These are phyloP conservation scores for Gephyroberyx darwinii DNA, from an alignment of 2,797 vertebrate species.

Conservation along the genomic window DNA sequence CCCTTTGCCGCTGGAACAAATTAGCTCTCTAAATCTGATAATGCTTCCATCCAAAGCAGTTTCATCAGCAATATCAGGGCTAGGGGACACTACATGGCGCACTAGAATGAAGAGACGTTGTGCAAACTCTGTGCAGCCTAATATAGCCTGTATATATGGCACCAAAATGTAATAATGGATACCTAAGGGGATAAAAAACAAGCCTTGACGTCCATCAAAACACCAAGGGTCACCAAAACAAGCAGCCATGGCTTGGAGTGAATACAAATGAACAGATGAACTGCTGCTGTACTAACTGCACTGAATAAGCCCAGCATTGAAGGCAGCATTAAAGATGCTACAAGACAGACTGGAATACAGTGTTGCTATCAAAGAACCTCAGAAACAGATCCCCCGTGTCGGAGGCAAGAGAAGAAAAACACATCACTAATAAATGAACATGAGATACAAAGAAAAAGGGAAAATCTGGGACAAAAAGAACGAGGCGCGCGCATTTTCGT, in stretches of 20 bases:
- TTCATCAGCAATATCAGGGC: constrained; percentile 62
- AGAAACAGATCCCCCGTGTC: constrained; percentile 69
- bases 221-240: constrained; percentile 63
- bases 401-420: constrained; percentile 66
- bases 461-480: constrained; percentile 79
- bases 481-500: constrained; percentile 67
- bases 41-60: constrained; percentile 60
- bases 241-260: constrained; percentile 33
- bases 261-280: constrained; percentile 44
- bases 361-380: constrained; percentile 71
- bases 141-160: constrained; percentile 40
- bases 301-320: constrained; percentile 62
- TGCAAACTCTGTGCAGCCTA: constrained; percentile 38
- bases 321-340: constrained; percentile 75
- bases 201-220: constrained; percentile 57
- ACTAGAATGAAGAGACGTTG: constrained; percentile 45
- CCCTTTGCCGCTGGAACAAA: constrained; percentile 68
- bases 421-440: constrained; percentile 85
- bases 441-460: constrained; percentile 67
- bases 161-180: constrained; percentile 49
- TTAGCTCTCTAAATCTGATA: constrained; percentile 74
- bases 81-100: constrained; percentile 44
- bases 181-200: constrained; percentile 56
- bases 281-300: constrained; percentile 60
- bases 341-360: constrained; percentile 66